phyloP scores from a whole-genome alignment of 1,140 invertebrate species.

The Drosophila eugracilis region DNA sequence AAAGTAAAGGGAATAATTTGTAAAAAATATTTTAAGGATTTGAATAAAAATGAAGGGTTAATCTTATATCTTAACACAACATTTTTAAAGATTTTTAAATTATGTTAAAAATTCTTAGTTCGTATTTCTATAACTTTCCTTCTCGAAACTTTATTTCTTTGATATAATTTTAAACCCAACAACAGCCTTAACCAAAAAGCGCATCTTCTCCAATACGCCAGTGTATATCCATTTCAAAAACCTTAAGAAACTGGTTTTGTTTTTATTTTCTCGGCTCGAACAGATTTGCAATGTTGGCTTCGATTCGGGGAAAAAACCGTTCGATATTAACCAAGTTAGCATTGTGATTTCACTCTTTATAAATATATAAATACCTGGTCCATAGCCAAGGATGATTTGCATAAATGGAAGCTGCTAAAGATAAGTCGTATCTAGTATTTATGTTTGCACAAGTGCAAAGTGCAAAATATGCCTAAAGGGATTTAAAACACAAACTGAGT shows the following conservation, averaged over 20 bases:
- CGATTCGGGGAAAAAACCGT: conserved; percentile 42
- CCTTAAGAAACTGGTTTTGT: conserved; percentile 38
- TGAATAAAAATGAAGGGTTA: too few species aligned
- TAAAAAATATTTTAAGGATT: neutral
- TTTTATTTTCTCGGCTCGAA: conserved; percentile 25
- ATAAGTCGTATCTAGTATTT: neutral
- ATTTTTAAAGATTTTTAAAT: too few species aligned
- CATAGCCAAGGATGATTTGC: conserved; percentile 20
- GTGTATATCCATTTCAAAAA: conserved; percentile 16
- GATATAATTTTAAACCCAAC: too few species aligned
- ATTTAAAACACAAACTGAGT: too few species aligned
- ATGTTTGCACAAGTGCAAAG: neutral
- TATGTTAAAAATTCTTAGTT: too few species aligned
- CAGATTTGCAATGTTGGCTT: conserved; percentile 50
- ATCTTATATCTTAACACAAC: too few species aligned
- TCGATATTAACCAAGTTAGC: conserved; percentile 32
- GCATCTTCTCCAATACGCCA: conserved; percentile 17
- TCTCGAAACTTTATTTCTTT: too few species aligned
- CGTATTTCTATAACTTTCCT: too few species aligned
- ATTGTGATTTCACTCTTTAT: conserved; percentile 46
- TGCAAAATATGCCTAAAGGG: neutral
- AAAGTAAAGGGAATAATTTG: neutral
- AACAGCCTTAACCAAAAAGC: too few species aligned
- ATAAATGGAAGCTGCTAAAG: conserved; percentile 2
- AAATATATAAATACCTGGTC: conserved; percentile 19